A percentile compares a stretch with the other conserved stretches of the same genome.
These are phyloP conservation scores for Falco cherrug DNA, from an alignment of 2,797 vertebrate genomes.

Conservation along the genomic window DNA sequence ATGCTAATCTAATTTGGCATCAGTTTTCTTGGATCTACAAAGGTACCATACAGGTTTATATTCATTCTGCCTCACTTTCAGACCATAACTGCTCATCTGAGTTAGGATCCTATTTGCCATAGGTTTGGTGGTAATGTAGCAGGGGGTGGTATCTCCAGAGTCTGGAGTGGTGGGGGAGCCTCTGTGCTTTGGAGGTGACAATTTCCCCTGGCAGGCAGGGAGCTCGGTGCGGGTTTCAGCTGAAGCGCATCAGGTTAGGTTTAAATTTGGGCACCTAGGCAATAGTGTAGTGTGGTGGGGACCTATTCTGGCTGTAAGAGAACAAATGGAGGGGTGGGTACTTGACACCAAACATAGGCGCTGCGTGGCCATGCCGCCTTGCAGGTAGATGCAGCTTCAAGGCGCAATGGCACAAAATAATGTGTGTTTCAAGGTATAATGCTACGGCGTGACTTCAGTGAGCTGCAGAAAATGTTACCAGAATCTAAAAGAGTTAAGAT, in stretches of 20 bases:
- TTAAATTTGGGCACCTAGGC: neutral
- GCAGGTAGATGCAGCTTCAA: neutral
- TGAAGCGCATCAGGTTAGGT: neutral
- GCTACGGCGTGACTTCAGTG: neutral
- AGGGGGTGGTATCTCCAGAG: neutral
- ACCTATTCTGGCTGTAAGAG: neutral
- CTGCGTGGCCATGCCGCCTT: neutral
- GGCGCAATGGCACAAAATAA: neutral
- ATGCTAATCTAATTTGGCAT: neutral
- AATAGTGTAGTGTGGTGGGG: rapidly evolving
- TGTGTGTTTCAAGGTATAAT: neutral
- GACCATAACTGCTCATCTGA: neutral
- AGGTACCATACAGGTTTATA: neutral
- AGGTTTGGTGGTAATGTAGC: neutral
- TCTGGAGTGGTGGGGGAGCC: neutral
- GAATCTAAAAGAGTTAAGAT: neutral
- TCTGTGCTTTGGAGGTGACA: neutral
- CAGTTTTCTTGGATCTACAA: neutral
- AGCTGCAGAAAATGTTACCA: neutral
- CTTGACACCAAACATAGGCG: neutral
- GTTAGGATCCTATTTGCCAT: neutral
- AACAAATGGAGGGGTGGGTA: neutral
- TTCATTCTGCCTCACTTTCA: neutral
- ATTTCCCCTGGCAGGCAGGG: neutral
- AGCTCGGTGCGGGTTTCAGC: neutral